Evolutionary conservation across 2,888 invertebrate species (phyloP).

Genomic region (Scaeva pyrastri): DNA sequence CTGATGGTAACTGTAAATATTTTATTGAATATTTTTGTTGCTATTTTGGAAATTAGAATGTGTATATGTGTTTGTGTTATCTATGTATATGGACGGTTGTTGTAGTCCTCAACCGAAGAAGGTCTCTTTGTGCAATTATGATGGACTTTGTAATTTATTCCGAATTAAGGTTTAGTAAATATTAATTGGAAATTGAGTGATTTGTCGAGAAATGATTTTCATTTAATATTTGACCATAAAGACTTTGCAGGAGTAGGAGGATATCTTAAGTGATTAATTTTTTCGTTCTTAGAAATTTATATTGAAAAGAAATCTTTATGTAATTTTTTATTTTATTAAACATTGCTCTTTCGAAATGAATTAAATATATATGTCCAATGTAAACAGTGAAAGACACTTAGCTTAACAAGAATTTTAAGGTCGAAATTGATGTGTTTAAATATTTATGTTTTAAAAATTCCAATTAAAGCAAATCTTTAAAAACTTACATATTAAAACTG

Average conservation of each 20-base stretch:
- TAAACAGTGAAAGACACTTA: no score
- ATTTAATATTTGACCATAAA: neutral
- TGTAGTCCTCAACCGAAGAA: slow-evolving; percentile 44
- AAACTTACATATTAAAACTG: no score
- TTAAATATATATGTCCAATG: no score
- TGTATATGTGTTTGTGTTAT: slow-evolving; percentile 25
- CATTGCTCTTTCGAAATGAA: no score
- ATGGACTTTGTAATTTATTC: slow-evolving; percentile 45
- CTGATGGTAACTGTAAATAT: slow-evolving; percentile 26
- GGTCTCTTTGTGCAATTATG: slow-evolving; percentile 42
- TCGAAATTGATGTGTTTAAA: no score
- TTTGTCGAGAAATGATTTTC: slow-evolving; percentile 8
- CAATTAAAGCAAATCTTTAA: no score
- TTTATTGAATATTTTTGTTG: slow-evolving; percentile 25
- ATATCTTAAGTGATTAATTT: neutral
- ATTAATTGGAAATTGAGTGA: slow-evolving; percentile 49
- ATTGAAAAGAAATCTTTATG: no score
- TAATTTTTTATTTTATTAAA: no score
- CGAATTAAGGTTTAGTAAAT: slow-evolving; percentile 25
- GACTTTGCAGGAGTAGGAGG: no score
- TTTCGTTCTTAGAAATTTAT: no score
- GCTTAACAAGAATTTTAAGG: no score
- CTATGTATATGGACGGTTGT: neutral
- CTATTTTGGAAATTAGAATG: slow-evolving; percentile 46
- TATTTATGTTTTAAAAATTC: no score